Percentiles rank a stretch among this genome's conserved stretches.
Evolutionary conservation across 2,113 vertebrate genomes (phyloP).

Genomic region (Monopterus albus): DNA sequence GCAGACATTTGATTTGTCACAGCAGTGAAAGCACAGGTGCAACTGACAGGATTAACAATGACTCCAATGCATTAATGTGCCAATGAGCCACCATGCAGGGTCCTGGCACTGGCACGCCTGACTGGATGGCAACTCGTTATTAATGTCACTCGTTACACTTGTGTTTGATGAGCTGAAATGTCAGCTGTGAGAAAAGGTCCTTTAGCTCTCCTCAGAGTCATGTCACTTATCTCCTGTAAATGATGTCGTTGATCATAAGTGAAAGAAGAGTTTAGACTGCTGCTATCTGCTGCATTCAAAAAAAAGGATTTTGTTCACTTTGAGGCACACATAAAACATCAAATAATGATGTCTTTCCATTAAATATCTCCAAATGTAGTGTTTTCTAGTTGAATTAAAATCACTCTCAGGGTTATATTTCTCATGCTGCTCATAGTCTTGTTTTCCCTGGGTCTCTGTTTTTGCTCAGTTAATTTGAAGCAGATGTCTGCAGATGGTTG

Average conservation of each 20-base stretch:
- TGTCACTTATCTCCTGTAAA: constrained; percentile 34
- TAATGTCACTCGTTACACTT: constrained; percentile 40
- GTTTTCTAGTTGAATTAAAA: not conserved
- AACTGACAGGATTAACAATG: constrained; percentile 28
- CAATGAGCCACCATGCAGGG: not conserved
- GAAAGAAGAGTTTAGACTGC: constrained; percentile 17
- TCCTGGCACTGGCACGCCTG: not conserved
- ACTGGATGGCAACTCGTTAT: constrained; percentile 33
- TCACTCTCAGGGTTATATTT: not conserved
- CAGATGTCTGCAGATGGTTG: not conserved
- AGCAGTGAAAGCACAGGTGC: constrained; percentile 9
- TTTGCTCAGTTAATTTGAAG: not conserved
- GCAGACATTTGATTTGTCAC: constrained; percentile 20
- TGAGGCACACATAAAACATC: constrained; percentile 14
- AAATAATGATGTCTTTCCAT: constrained; percentile 6
- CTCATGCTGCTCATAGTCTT: not conserved
- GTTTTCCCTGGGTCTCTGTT: not conserved
- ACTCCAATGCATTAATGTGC: constrained; percentile 17
- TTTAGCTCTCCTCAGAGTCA: constrained; percentile 15
- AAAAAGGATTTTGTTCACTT: constrained; percentile 21
- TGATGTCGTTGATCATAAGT: constrained; percentile 29
- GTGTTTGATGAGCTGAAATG: constrained; percentile 41
- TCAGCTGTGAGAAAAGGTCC: constrained; percentile 20
- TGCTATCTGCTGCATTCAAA: constrained; percentile 8
- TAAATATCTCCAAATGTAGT: constrained; percentile 5